Percentiles rank a stretch among this genome's conserved stretches.
These are phyloP conservation scores for Trinorchestia longiramus DNA, from an alignment of 1,140 invertebrate species.

Conservation along the genomic window DNA sequence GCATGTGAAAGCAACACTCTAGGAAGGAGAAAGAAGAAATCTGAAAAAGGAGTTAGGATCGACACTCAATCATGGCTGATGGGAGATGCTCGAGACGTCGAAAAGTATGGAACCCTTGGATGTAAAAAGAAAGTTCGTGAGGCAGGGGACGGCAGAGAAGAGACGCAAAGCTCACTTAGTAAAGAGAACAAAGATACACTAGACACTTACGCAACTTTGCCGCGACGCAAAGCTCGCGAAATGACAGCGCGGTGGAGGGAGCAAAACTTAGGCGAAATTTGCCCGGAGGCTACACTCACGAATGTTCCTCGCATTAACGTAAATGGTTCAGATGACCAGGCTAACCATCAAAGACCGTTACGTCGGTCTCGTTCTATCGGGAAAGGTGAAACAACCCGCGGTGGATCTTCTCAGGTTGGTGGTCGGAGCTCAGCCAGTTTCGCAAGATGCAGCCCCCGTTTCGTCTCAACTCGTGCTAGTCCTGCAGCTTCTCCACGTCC, in stretches of 20 bases:
- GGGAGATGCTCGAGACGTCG: constrained; percentile 47
- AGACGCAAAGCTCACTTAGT: constrained; percentile 5
- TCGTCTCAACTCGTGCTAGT: constrained; percentile 62
- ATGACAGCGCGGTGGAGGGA: constrained; percentile 73
- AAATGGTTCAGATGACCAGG: neutral
- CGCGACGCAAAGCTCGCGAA: constrained; percentile 76
- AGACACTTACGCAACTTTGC: constrained; percentile 82
- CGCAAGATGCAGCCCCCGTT: constrained; percentile 67
- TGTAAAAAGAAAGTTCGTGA: constrained; percentile 62
- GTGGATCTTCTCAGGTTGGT: constrained; percentile 68
- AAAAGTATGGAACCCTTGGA: constrained; percentile 64
- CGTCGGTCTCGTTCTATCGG: constrained; percentile 39
- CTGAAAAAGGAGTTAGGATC: constrained; percentile 48
- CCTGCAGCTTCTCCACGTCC: constrained; percentile 68
- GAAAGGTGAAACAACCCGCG: constrained; percentile 37
- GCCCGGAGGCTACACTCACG: neutral
- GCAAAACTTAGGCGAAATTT: constrained; percentile 59
- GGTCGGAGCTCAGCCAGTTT: constrained; percentile 69
- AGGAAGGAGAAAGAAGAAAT: constrained; percentile 60
- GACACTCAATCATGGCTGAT: constrained; percentile 37
- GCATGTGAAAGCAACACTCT: constrained; percentile 55
- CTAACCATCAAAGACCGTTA: neutral
- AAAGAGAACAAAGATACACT: constrained; percentile 69
- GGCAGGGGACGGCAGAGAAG: constrained; percentile 58
- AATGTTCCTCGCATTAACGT: constrained; percentile 39